A percentile compares a stretch with the other conserved stretches of the same genome.
These are phyloP conservation scores for Musca domestica DNA, from an alignment of 1,140 invertebrate genomes.

Conservation along the genomic window DNA sequence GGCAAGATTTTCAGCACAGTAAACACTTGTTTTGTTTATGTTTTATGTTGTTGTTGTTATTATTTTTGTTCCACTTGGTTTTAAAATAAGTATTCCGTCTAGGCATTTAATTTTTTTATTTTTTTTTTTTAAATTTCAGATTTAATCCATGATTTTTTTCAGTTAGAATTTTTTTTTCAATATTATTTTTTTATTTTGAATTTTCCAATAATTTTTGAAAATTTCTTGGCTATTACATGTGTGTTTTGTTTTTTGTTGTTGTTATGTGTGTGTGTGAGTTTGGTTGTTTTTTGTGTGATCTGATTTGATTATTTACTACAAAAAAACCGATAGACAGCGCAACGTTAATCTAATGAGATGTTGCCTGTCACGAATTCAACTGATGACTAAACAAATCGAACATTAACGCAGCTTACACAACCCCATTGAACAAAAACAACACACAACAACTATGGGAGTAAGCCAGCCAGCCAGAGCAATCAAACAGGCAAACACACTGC, in stretches of 20 bases:
- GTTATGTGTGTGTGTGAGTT: slow-evolving; percentile 24
- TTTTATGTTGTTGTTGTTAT: slow-evolving; percentile 30
- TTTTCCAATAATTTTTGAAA: too few species aligned
- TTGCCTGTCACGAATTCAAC: slow-evolving; percentile 54
- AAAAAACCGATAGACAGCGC: slow-evolving; percentile 28
- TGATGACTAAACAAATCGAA: slow-evolving; percentile 52
- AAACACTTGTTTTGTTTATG: slow-evolving; percentile 23
- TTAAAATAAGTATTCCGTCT: not conserved
- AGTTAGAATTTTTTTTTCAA: slow-evolving; percentile 14
- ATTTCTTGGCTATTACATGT: not conserved
- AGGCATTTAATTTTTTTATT: slow-evolving; percentile 22
- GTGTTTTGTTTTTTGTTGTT: slow-evolving; percentile 20
- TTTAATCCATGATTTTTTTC: too few species aligned
- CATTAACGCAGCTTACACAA: slow-evolving; percentile 47
- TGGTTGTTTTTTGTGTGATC: slow-evolving; percentile 10
- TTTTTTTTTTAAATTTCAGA: slow-evolving; percentile 1
- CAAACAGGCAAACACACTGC: too few species aligned
- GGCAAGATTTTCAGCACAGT: not conserved
- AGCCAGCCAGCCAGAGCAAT: too few species aligned
- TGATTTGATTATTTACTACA: slow-evolving; percentile 17
- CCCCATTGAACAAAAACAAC: slow-evolving; percentile 34
- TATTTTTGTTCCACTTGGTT: slow-evolving; percentile 21
- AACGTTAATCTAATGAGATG: slow-evolving; percentile 42
- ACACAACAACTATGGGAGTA: too few species aligned
- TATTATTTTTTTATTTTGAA: too few species aligned